A percentile compares a stretch with the other conserved stretches of the same genome.
Conservation (phyloP, 2,797 vertebrate genomes). For the Hydrophis major region DNA sequence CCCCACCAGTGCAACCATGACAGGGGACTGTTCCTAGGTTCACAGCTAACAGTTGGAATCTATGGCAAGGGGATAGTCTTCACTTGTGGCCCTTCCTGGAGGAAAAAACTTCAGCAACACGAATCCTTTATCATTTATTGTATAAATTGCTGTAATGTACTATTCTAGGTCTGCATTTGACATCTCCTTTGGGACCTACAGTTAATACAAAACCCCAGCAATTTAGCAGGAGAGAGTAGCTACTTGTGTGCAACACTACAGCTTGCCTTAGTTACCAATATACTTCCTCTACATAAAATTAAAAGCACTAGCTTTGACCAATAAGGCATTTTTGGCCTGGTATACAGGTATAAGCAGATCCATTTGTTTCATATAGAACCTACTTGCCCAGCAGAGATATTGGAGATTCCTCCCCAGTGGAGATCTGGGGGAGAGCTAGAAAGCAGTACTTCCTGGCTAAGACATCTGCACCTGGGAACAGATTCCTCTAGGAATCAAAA, state of each 20-base stretch:
- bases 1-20: neutral
- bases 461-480: neutral
- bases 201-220: neutral
- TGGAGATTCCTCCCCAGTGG: neutral
- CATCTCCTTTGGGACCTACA: neutral
- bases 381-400: neutral
- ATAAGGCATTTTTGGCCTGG: neutral
- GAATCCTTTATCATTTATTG: neutral
- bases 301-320: neutral
- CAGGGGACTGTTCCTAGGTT: neutral
- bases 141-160: neutral
- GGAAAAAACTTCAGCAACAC: neutral
- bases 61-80: neutral
- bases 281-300: neutral
- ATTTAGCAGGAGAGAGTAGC: neutral
- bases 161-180: neutral
- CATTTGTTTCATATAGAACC: neutral
- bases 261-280: neutral
- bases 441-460: neutral
- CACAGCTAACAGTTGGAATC: neutral
- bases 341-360: neutral
- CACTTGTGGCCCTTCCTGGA: neutral
- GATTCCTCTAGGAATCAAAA: neutral
- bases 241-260: neutral
- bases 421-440: neutral